Conservation (phyloP, 1,140 invertebrate genomes). For the Copidosoma floridanum region DNA sequence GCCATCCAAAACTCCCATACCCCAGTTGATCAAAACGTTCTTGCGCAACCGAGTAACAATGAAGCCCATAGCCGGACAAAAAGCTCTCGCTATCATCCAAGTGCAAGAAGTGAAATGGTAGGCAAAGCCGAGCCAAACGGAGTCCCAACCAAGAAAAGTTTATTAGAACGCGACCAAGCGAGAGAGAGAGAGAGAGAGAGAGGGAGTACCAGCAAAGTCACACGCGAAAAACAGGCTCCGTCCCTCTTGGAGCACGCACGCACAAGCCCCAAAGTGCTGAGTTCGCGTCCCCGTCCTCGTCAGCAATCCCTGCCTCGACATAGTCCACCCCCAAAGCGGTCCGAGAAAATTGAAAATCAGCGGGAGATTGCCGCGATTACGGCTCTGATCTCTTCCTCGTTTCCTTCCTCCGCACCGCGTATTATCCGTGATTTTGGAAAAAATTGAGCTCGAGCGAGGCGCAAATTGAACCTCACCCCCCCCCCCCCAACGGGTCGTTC, state of each 20-base stretch:
- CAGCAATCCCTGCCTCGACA: slow-evolving; percentile 1
- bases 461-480: too few relatives aligned
- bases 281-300: too few relatives aligned
- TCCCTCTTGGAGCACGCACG: too few relatives aligned
- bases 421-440: slow-evolving; percentile 25
- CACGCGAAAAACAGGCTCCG: too few relatives aligned
- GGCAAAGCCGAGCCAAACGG: too few relatives aligned
- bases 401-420: not conserved
- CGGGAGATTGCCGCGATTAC: slow-evolving; percentile 29
- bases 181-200: not conserved
- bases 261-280: slow-evolving; percentile 20
- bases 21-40: too few relatives aligned
- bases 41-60: too few relatives aligned
- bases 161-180: not conserved
- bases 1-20: too few relatives aligned
- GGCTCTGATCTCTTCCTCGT: not conserved
- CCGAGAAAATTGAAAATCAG: slow-evolving; percentile 40
- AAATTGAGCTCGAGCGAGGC: slow-evolving; percentile 2
- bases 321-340: slow-evolving; percentile 11
- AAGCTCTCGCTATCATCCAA: too few relatives aligned
- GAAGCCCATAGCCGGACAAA: too few relatives aligned
- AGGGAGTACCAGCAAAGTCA: not conserved
- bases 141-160: not conserved
- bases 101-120: too few relatives aligned
- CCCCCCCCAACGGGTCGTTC: too few relatives aligned